phyloP scores from a whole-genome alignment of 2,113 vertebrate genomes.

The Bubo scandiacus region DNA sequence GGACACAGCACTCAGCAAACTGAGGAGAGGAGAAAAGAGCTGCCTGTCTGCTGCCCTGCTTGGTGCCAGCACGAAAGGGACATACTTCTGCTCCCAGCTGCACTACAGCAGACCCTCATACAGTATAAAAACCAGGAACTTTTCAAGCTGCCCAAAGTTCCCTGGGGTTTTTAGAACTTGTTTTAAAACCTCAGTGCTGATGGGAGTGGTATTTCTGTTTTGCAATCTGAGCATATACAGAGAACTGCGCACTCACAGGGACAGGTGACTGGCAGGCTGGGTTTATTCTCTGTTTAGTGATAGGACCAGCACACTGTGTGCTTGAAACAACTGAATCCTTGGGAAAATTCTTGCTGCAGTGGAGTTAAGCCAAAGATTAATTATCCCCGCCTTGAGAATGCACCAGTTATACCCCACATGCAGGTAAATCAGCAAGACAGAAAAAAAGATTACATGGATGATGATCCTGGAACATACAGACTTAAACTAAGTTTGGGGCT shows the following conservation, averaged over 20 bases:
- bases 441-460: background rate
- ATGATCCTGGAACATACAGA: background rate
- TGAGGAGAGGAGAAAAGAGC: background rate
- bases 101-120: background rate
- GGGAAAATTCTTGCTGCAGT: background rate
- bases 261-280: background rate
- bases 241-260: background rate
- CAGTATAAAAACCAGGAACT: background rate
- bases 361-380: background rate
- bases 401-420: background rate
- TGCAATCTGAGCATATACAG: background rate
- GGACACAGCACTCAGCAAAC: background rate
- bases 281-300: background rate
- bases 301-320: background rate
- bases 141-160: background rate
- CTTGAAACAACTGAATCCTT: background rate
- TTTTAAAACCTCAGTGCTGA: background rate
- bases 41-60: background rate
- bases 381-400: background rate
- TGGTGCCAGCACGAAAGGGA: accelerated
- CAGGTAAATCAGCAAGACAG: background rate
- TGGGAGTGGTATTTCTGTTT: background rate
- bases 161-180: background rate
- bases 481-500: background rate
- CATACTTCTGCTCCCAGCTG: background rate